Evolutionary conservation across 2,113 vertebrate genomes (phyloP).

Genomic region (Lichenostomus cassidix): DNA sequence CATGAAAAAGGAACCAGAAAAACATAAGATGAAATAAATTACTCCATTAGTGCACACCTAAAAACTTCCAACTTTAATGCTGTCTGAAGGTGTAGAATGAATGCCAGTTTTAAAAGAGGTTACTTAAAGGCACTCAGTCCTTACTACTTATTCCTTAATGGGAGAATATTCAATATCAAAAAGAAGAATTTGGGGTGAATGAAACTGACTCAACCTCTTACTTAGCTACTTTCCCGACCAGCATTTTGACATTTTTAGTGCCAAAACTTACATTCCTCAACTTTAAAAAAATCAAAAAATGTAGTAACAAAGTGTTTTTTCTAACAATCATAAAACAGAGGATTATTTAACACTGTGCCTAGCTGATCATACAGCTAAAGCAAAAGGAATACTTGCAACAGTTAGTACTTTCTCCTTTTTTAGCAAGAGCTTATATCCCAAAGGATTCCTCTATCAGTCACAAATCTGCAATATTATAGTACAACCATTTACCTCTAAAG

Average conservation of each 20-base stretch:
- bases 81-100: background rate
- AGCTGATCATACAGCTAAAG: background rate
- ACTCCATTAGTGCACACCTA: background rate
- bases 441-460: background rate
- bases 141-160: background rate
- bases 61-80: background rate
- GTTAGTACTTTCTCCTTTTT: background rate
- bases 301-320: background rate
- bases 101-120: background rate
- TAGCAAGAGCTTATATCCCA: background rate
- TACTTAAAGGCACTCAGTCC: constrained; percentile 28
- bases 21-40: background rate
- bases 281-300: background rate
- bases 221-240: background rate
- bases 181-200: background rate
- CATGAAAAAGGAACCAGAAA: background rate
- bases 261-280: background rate
- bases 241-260: background rate
- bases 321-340: background rate
- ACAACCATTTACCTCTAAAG: background rate
- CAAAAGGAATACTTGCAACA: background rate
- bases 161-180: background rate
- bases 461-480: background rate
- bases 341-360: background rate
- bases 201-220: background rate